These are phyloP conservation scores for Chiroxiphia lanceolata DNA, from an alignment of 2,797 vertebrate genomes.

Conservation along the genomic window DNA sequence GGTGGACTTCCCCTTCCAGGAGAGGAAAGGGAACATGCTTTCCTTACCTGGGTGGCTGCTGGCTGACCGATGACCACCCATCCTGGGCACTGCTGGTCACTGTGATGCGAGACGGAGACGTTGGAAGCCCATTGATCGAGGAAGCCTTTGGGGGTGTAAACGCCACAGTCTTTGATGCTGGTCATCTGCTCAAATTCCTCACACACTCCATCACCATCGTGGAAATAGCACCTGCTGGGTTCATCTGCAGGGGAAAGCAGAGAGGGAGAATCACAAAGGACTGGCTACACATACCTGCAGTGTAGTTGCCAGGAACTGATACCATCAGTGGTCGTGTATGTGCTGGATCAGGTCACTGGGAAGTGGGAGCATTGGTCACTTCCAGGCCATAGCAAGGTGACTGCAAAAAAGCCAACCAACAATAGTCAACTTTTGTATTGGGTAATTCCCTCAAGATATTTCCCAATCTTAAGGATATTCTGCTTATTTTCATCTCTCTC, in stretches of 20 bases:
- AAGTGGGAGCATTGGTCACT: neutral
- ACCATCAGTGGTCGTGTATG: neutral
- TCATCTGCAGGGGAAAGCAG: constrained; percentile 79
- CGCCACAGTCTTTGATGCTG: constrained; percentile 93
- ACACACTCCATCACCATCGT: constrained; percentile 94
- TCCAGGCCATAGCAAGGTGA: neutral
- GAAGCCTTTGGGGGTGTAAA: constrained; percentile 94
- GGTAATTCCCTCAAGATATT: neutral
- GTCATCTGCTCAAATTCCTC: constrained; percentile 97
- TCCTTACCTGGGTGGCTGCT: constrained; percentile 90
- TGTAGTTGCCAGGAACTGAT: neutral
- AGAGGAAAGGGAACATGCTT: neutral
- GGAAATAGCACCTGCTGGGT: constrained; percentile 96
- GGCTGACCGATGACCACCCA: constrained; percentile 94
- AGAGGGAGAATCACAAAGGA: neutral
- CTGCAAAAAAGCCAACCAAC: neutral
- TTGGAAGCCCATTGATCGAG: constrained; percentile 95
- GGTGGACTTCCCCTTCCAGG: neutral
- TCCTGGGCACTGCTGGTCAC: constrained; percentile 90
- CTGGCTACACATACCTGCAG: neutral
- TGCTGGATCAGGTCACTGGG: neutral
- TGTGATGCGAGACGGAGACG: constrained; percentile 90
- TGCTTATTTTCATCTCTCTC: constrained; percentile 5
- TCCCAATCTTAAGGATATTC: neutral
- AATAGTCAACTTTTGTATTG: neutral